phyloP scores from a whole-genome alignment of 1,140 invertebrate genomes.

The Diorhabda sublineata region DNA sequence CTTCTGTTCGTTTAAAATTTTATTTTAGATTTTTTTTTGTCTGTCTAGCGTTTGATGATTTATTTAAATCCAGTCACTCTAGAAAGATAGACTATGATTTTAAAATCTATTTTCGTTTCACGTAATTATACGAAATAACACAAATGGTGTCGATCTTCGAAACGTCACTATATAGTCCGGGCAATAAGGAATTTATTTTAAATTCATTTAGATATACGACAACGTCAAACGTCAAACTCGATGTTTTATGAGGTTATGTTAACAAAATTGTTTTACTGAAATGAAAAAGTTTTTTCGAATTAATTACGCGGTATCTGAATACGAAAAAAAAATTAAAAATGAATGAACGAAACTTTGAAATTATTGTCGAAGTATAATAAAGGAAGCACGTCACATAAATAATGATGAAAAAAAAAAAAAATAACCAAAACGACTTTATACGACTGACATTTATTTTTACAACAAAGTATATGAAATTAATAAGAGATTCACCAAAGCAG shows the following conservation, averaged over 20 bases:
- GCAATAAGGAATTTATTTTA: too few relatives aligned
- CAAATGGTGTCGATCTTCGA: too few relatives aligned
- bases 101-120: conserved; percentile 21
- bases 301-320: too few relatives aligned
- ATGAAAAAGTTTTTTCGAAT: too few relatives aligned
- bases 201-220: too few relatives aligned
- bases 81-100: conserved; percentile 22
- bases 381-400: background rate
- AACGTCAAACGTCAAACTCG: too few relatives aligned
- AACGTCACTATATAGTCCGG: too few relatives aligned
- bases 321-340: too few relatives aligned
- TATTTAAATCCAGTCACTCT: conserved; percentile 23
- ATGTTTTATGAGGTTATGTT: too few relatives aligned
- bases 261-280: too few relatives aligned
- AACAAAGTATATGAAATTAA: background rate
- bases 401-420: background rate
- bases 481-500: background rate
- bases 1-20: too few relatives aligned
- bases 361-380: background rate
- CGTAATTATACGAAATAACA: conserved; percentile 16
- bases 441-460: background rate
- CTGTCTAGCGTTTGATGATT: conserved; percentile 15
- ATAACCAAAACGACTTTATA: background rate
- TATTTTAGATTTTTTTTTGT: too few relatives aligned
- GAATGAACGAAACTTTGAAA: background rate